These are phyloP conservation scores for Rhinoraja longicauda DNA, from an alignment of 2,797 vertebrate genomes.

Conservation along the genomic window DNA sequence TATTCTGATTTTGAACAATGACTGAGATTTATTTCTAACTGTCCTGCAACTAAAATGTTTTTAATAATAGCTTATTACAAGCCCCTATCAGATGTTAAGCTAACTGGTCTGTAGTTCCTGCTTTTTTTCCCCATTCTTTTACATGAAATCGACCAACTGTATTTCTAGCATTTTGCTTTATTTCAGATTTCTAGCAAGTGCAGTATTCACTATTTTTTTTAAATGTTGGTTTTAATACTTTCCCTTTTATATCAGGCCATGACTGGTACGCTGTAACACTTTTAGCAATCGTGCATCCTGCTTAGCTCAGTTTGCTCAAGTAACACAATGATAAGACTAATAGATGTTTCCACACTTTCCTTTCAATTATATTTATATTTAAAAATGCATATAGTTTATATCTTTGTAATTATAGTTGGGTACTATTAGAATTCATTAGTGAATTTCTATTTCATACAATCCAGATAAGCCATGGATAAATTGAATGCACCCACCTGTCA, in stretches of 20 bases:
- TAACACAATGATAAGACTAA: not conserved
- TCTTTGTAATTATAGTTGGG: conserved; percentile 15
- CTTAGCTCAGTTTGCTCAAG: not conserved
- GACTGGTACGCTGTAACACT: not conserved
- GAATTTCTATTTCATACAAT: not conserved
- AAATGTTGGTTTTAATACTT: not conserved
- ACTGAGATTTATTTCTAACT: too few species aligned
- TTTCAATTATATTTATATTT: not conserved
- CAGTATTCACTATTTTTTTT: not conserved
- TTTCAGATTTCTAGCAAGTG: not conserved
- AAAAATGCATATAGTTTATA: not conserved
- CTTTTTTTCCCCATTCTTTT: too few species aligned
- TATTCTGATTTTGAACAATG: too few species aligned
- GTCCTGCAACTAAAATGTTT: too few species aligned
- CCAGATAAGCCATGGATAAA: not conserved
- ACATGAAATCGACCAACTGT: not conserved
- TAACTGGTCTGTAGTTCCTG: too few species aligned
- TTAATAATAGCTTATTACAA: too few species aligned
- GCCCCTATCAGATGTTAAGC: too few species aligned
- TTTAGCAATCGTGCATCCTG: not conserved
- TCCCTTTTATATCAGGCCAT: not conserved
- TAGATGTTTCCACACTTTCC: not conserved
- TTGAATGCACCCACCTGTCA: conserved; percentile 70
- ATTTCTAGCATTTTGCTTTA: not conserved
- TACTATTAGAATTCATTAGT: not conserved